These are phyloP conservation scores for Emydoidea blandingii DNA, from an alignment of 2,797 vertebrate genomes.

Conservation along the genomic window DNA sequence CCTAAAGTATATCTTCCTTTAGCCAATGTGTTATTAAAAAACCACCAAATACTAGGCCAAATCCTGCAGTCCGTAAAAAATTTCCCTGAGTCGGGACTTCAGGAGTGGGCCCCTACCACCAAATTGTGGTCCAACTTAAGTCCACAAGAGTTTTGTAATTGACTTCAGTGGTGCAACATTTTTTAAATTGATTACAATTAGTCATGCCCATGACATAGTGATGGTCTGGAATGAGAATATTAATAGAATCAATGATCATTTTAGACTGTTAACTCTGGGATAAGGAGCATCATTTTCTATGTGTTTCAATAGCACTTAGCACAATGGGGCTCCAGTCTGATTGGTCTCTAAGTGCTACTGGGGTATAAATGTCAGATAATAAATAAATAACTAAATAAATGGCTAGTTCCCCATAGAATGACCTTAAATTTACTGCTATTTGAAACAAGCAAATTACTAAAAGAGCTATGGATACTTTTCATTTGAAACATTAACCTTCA, in stretches of 20 bases:
- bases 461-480: background rate
- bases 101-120: background rate
- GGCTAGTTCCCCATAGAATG: background rate
- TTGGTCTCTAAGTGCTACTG: background rate
- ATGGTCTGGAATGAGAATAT: background rate
- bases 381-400: background rate
- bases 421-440: background rate
- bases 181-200: background rate
- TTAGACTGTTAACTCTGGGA: background rate
- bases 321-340: background rate
- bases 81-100: rapidly evolving
- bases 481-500: background rate
- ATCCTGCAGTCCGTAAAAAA: background rate
- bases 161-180: background rate
- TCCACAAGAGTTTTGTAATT: background rate
- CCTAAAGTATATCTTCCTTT: background rate
- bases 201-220: background rate
- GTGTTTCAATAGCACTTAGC: background rate
- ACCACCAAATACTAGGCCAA: background rate
- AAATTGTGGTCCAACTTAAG: background rate
- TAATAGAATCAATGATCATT: background rate
- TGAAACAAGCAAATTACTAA: background rate
- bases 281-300: background rate
- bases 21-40: background rate
- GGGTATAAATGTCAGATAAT: background rate